Conservation (phyloP, 92 coral and sea anemone genomes). For the Epizoanthus stellaris region DNA sequence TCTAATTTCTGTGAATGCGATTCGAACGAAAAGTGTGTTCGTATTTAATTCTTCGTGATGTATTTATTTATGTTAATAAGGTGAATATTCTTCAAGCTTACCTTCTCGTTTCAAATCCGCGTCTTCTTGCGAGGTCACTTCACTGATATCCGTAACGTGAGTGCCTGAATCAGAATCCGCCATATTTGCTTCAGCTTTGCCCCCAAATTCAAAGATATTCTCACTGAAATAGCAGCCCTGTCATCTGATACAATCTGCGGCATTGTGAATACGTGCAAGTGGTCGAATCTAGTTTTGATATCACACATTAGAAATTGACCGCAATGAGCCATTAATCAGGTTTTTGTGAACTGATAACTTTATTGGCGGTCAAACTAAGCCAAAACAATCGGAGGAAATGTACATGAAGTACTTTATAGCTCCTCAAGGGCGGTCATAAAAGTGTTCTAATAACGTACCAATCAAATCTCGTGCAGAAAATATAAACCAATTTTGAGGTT, state of each 20-base stretch:
- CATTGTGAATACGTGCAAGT: background rate
- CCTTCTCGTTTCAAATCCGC: constrained; percentile 78
- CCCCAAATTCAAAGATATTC: background rate
- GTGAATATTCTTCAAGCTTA: background rate
- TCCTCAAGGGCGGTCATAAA: background rate
- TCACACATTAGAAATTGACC: constrained; percentile 12
- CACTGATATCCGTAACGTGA: constrained; percentile 82
- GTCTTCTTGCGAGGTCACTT: constrained; percentile 66
- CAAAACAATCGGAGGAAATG: constrained; percentile 1
- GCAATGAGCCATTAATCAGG: constrained; percentile 12
- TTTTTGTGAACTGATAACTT: background rate
- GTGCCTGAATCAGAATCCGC: constrained; percentile 94
- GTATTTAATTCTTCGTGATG: no score
- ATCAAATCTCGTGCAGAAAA: background rate
- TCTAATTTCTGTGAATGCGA: background rate
- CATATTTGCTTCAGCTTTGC: constrained; percentile 44
- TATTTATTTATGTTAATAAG: background rate
- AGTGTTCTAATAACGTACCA: background rate
- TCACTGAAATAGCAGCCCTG: background rate
- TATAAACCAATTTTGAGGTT: background rate
- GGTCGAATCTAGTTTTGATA: background rate
- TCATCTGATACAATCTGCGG: background rate
- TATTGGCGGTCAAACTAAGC: constrained; percentile 1
- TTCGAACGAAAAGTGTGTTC: background rate
- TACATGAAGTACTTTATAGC: background rate